A percentile compares a stretch with the other conserved stretches of the same genome.
phyloP scores from a whole-genome alignment of 2,113 vertebrate species.

The Nannobrachium achirus region DNA sequence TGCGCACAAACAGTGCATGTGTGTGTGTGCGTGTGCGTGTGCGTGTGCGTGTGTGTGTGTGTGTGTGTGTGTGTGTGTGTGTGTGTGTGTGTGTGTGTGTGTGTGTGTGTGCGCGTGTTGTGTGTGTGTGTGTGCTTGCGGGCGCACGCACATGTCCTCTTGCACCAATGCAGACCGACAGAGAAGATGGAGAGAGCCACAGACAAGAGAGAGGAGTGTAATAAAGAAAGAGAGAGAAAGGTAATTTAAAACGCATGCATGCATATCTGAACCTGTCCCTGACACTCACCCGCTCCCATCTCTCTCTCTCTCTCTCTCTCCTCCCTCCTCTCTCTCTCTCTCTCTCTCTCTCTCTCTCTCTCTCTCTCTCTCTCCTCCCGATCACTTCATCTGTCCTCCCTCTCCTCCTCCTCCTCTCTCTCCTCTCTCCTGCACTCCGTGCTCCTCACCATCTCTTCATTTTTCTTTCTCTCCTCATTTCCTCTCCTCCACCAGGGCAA shows the following conservation, averaged over 20 bases:
- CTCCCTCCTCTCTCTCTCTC: conserved; percentile 23
- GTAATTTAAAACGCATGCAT: conserved; percentile 63
- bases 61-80: conserved; percentile 8
- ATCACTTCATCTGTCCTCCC: too few species aligned
- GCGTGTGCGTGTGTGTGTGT: too few species aligned
- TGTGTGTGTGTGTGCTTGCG: conserved; percentile 3
- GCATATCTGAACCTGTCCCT: conserved; percentile 56
- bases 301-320: conserved; percentile 1
- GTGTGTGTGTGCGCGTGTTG: too few species aligned
- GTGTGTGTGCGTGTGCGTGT: too few species aligned
- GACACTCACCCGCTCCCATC: conserved; percentile 16
- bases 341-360: conserved; percentile 32
- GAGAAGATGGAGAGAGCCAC: conserved; percentile 30
- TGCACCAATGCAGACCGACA: conserved; percentile 26
- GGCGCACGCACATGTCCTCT: too few species aligned
- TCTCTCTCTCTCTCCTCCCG: background rate
- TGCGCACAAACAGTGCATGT: conserved; percentile 1
- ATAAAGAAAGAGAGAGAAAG: conserved; percentile 44
- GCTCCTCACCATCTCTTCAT: conserved; percentile 59
- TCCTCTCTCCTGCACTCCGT: conserved; percentile 30
- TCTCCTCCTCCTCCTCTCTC: conserved; percentile 4
- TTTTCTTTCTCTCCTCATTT: conserved; percentile 79
- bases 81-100: too few species aligned
- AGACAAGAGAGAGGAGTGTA: conserved; percentile 43
- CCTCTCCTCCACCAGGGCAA: conserved; percentile 69